A percentile compares a stretch with the other conserved stretches of the same genome.
phyloP scores from a whole-genome alignment of 2,888 invertebrate genomes.

The Ormyrus nitidulus region DNA sequence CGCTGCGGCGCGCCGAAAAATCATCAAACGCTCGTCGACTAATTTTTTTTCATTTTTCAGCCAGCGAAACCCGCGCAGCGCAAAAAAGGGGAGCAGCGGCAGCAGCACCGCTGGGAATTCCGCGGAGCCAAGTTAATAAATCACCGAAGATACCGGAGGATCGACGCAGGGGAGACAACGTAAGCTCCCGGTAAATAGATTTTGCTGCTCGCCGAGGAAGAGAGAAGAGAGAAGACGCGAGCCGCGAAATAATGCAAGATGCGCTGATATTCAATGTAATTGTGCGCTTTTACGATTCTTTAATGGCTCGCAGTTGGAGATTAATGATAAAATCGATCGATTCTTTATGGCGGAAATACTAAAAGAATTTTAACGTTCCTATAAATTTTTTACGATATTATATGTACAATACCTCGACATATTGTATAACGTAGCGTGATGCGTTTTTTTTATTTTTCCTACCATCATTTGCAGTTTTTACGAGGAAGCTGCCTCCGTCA shows the following conservation, averaged over 20 bases:
- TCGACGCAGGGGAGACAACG: conserved; percentile 13
- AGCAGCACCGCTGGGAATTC: neutral
- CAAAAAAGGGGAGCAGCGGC: neutral
- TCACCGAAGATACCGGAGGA: conserved; percentile 57
- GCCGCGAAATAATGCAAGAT: neutral
- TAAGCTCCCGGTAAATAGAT: conserved; percentile 35
- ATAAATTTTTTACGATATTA: too few species aligned
- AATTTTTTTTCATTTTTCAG: conserved; percentile 48
- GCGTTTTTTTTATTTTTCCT: neutral
- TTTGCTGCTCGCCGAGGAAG: neutral
- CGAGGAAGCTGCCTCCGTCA: too few species aligned
- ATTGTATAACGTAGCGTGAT: too few species aligned
- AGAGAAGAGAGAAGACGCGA: neutral
- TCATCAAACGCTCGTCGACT: conserved; percentile 39
- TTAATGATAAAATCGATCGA: too few species aligned
- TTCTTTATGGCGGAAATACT: too few species aligned
- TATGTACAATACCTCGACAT: too few species aligned
- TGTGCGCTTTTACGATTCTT: too few species aligned
- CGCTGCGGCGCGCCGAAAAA: conserved; percentile 20
- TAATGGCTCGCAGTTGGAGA: too few species aligned
- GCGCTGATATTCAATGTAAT: too few species aligned
- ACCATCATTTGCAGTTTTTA: too few species aligned
- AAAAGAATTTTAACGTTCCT: too few species aligned
- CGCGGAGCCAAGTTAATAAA: conserved; percentile 56
- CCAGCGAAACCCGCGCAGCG: neutral